Conservation (phyloP, 2,888 invertebrate genomes). For the Horisme vitalbata region DNA sequence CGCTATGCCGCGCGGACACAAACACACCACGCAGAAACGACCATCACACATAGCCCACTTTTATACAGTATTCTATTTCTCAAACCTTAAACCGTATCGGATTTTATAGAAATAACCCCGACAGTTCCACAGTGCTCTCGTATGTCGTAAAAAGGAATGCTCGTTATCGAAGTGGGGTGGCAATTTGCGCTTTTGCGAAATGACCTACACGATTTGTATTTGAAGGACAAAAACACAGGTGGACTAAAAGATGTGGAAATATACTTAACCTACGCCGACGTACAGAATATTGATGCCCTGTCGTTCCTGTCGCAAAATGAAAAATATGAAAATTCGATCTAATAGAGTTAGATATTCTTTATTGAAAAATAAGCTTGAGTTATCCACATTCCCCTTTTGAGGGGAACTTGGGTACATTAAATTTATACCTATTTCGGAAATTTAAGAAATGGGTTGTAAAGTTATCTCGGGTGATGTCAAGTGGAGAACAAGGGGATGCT, state of each 20-base stretch:
- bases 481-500: constrained; percentile 30
- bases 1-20: constrained; percentile 57
- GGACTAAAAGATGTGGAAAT: constrained; percentile 21
- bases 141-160: constrained; percentile 37
- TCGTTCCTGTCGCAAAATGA: constrained; percentile 3
- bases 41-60: constrained; percentile 53
- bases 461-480: constrained; percentile 22
- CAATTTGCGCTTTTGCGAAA: constrained; percentile 35
- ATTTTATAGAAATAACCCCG: constrained; percentile 49
- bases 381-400: not conserved
- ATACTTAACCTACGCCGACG: not conserved
- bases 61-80: constrained; percentile 56
- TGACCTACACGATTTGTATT: constrained; percentile 38
- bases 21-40: constrained; percentile 67
- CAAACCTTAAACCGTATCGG: constrained; percentile 51
- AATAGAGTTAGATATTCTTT: not conserved
- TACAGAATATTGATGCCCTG: constrained; percentile 6
- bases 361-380: not conserved
- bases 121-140: constrained; percentile 39
- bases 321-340: not conserved
- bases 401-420: not conserved
- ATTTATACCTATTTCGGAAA: constrained; percentile 25
- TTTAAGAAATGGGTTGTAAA: constrained; percentile 36
- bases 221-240: constrained; percentile 37
- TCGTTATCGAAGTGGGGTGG: constrained; percentile 20